A percentile compares a stretch with the other conserved stretches of the same genome.
These are phyloP conservation scores for Pangasius larnaudii DNA, from an alignment of 2,797 vertebrate genomes.

Conservation along the genomic window DNA sequence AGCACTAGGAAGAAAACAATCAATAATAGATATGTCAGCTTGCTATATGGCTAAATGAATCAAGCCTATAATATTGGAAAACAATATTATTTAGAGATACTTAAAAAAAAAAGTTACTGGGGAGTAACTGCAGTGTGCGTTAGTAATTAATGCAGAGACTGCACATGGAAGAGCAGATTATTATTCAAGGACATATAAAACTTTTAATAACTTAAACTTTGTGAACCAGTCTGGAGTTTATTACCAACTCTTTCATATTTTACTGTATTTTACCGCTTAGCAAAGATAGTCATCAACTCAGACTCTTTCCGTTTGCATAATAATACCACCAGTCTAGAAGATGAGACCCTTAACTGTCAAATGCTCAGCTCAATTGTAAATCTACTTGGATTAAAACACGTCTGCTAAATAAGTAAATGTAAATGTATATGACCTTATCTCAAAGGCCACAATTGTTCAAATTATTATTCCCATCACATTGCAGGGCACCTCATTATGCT, in stretches of 20 bases:
- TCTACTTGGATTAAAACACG: neutral
- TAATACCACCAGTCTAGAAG: neutral
- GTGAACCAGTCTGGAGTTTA: neutral
- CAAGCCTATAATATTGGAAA: conserved; percentile 21
- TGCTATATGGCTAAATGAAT: conserved; percentile 25
- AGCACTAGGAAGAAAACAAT: conserved; percentile 32
- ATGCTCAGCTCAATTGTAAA: neutral
- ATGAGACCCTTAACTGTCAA: neutral
- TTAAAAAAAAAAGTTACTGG: neutral
- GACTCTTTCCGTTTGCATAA: neutral
- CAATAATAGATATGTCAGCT: conserved; percentile 33
- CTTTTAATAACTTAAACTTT: neutral
- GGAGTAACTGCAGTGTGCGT: neutral
- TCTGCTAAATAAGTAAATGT: neutral
- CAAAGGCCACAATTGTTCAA: neutral
- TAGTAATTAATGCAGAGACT: conserved; percentile 8
- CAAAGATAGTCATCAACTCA: neutral
- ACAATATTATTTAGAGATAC: neutral
- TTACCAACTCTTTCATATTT: neutral
- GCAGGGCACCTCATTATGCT: neutral
- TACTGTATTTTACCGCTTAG: neutral
- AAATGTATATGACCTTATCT: neutral
- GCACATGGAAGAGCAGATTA: neutral
- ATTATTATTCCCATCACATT: neutral
- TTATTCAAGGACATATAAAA: neutral